Evolutionary conservation across 2,797 vertebrate genomes (phyloP), one percentile per base, ranked within the genome.

Genomic region (Characodon lateralis): DNA sequence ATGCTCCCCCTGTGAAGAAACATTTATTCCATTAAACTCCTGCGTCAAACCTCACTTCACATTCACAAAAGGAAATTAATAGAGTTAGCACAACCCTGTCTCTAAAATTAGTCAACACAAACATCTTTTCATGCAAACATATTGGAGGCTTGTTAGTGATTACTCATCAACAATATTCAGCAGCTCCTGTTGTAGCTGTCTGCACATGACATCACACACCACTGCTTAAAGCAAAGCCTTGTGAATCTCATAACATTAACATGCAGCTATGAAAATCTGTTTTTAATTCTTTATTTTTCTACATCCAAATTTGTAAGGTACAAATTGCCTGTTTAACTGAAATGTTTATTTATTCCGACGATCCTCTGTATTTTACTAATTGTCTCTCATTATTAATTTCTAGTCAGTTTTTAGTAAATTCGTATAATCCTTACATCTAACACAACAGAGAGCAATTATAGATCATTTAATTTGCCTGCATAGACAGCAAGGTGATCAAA

Each of bases 71-170:
- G 69, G 80, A 86, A 90, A 87, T 88, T 53, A 88, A 86, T 78
- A 76, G 81, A 88, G 89, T 90, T 89, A 88, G 77, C 35, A 69
- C 81, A 89, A 90, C 84, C 71, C 81, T 28, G 72, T 86, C 75
- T 74, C 82, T 87, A 81, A 73, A 90, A 89, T 87, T 82, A 85
- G 81, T 81, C 74, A 72, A 73, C 77, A 81, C 78, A 80, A 65
- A 73, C 76, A 39, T 78, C 79, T 72, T 83, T 84, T 79, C 73
- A 80, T 69, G 63, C 69, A 81, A 88, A 84, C 69, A 78, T 92
- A 82, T 75, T 83, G 84, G 71, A 83, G 82, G 79, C 81, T 82
- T 87, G 87, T 84, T 82, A 84, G 74, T 74, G 83, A 87, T 85
- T 78, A 77, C 77, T 90, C 85, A 83, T 89, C 72, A 75, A 14